Base-by-base conservation (phyloP, 2,888 invertebrate genomes). In the Lycaena phlaeas region DNA sequence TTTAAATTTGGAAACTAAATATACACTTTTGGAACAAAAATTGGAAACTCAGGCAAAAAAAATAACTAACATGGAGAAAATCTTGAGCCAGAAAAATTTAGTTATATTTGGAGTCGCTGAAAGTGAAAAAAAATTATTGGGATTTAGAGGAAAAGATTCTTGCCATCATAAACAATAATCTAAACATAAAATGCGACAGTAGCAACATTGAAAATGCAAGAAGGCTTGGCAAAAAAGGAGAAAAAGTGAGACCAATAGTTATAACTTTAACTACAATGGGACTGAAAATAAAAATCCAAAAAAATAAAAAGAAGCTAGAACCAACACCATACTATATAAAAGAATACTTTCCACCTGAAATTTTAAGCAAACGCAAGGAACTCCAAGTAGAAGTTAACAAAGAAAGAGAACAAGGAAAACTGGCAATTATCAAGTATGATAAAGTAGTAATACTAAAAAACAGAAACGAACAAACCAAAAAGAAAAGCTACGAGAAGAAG, bases 371-470 rank as follows among this genome's bases (percentile, higher is more conserved):
- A 42, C n/a, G n/a, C n/a, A 43, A 39, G 40, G 47, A 45, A 18
- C 34, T 28, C n/a, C n/a, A 38, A 18, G 14, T 6, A 12, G 27
- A 38, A 28, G 6, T 38, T 3, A 17, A 18, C 1, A 38, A 29
- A n/a, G 18, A 28, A 29, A 48, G 17, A 36, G 44, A 47, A 15
- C 46, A 47, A 31, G 49, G 46, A 12, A 44, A 46, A 15, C 14
- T 4, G 9, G 49, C 40, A 6, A 45, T 39, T 42, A 41, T 51
- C n/a, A 49, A 49, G 42, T 51, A 51, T 17, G 49, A 49, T 11
- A 49, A 49, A 43, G 28, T 49, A 6, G 25, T 49, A 2, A 43
- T 50, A 38, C 5, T 36, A 9, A 22, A 31, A 6, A 46, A 43
- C 0, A 14, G 28, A 4, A 15, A 29, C 3, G 2, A 22, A 28